These are phyloP conservation scores for Lepidothrix coronata DNA, from an alignment of 2,113 vertebrate genomes.

Conservation along the genomic window DNA sequence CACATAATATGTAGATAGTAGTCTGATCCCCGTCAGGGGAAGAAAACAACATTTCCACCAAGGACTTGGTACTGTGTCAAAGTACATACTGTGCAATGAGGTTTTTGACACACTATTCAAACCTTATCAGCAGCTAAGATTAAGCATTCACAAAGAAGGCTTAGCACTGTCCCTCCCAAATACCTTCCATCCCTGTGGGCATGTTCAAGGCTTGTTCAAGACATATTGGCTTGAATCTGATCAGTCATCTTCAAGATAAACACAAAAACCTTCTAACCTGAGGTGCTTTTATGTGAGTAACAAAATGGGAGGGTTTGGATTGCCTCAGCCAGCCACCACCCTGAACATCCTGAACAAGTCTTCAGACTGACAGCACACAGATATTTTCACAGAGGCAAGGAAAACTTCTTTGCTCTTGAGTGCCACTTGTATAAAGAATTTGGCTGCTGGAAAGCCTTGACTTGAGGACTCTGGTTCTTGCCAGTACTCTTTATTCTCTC, in stretches of 20 bases:
- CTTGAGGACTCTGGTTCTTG: neutral
- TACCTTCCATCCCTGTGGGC: conserved; percentile 17
- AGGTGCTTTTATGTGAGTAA: neutral
- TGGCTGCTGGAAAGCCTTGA: neutral
- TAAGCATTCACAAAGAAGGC: neutral
- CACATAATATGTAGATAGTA: neutral
- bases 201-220: conserved; percentile 29
- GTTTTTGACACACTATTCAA: neutral
- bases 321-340: neutral
- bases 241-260: conserved; percentile 25
- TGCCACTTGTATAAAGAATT: neutral
- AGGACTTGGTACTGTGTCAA: neutral
- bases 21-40: neutral
- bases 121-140: neutral
- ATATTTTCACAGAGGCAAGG: neutral
- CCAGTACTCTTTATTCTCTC: neutral
- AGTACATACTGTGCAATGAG: neutral
- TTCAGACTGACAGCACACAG: neutral
- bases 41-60: neutral
- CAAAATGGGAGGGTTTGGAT: neutral
- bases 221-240: neutral
- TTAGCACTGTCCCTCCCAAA: conserved; percentile 36
- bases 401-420: neutral
- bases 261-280: neutral
- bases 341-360: neutral